Base-by-base conservation (phyloP, 2,888 invertebrate genomes). In the Mayetiola destructor region DNA sequence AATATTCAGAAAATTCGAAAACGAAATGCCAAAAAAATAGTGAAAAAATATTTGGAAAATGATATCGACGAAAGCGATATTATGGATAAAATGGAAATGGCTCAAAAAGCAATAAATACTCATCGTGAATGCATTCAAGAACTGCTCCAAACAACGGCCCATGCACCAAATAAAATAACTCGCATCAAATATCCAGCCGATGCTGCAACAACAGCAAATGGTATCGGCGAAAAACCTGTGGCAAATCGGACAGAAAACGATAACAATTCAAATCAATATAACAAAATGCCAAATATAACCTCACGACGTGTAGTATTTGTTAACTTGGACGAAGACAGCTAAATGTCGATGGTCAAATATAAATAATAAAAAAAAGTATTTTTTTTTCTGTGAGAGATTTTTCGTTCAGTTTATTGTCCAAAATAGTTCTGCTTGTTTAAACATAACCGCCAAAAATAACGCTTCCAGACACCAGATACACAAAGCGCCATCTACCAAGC, bases 211-310 rank as follows among this genome's bases (percentile, higher is more conserved):
- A 27, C 23, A 14, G 4, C 37, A 48, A 27, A 48, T n/a, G 23
- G 12, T 3, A 4, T 12, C 42, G 42, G 48, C 3, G 27, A 23
- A 27, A 23, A 48, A 27, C n/a, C 6, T 14, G 27, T 27, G 8
- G 5, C 27, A 9, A 20, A 3, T n/a, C n/a, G n/a, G n/a, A n/a
- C n/a, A n/a, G n/a, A n/a, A n/a, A n/a, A n/a, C n/a, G n/a, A n/a
- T n/a, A n/a, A n/a, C n/a, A n/a, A n/a, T 20, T n/a, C 9, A 4
- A 48, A 48, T 48, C 48, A 27, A 48, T 48, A 48, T 27, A 48
- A 48, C 16, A 27, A 48, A 48, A 48, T 48, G 48, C 48, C 48
- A 48, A 48, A 48, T n/a, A 16, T 48, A 48, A 48, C 48, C 16
- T 27, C 48, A 8, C 23, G 48, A 48, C 48, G 48, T 5, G 48